Base-by-base conservation (phyloP, 2,797 vertebrate species). In the Anguilla marmorata region DNA sequence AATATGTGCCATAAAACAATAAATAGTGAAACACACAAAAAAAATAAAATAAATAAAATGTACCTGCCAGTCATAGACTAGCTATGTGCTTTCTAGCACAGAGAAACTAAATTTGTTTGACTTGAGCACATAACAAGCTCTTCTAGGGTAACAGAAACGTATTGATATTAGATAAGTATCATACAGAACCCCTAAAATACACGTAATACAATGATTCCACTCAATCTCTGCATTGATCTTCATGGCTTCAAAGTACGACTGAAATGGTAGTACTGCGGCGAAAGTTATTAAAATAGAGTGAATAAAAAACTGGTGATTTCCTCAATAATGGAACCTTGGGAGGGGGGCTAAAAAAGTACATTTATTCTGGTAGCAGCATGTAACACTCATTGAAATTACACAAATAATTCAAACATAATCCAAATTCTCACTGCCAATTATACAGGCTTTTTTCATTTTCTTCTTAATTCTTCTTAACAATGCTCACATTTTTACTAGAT, bases 371-470 rank as follows among this genome's bases (percentile, higher is more conserved):
- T 85, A 24, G n/a, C 84, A 60, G 45, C 27, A 85, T 52, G 56
- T 85, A 30, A 33, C 52, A 85, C 56, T 58, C 52, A 85, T 60
- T 85, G 3, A 33, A 19, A 33, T 85, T 19, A 82, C 24, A n/a
- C 9, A 48, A 82, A 82, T 82, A 60, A 87, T 45, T 76, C 54
- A 76, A 60, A 63, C 74, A 63, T 79, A 82, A 76, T 3, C 56
- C 33, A 82, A 79, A 87, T 52, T 80, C n/a, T 87, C 80, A 52
- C 58, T 87, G 37, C 41, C 58, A 80, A 66, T 83, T 87, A 83
- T 12, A 45, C 80, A 87, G 63, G 63, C 48, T 83, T 52, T 50
- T 11, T 54, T 84, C 45, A 83, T 84, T 84, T 84, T 84, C 58
- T 50, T 50, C 45, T 45, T 24, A 7, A 50, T 82, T 50, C 50